phyloP scores from a whole-genome alignment of 2,113 vertebrate species.

The Amblyopsis rosae region DNA sequence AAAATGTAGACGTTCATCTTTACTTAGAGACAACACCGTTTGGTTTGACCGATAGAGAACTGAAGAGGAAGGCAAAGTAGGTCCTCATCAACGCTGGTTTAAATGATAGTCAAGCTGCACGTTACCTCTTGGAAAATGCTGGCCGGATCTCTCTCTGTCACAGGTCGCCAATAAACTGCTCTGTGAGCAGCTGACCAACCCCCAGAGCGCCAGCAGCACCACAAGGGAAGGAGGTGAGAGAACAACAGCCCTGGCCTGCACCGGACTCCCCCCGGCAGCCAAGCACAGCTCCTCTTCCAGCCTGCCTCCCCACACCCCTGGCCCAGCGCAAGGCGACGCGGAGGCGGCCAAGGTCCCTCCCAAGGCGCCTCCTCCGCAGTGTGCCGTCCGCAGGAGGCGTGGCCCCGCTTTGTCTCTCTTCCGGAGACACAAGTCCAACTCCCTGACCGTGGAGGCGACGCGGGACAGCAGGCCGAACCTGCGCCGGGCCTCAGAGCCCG shows the following conservation, averaged over 20 bases:
- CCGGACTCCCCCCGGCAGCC: neutral
- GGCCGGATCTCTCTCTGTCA: too few relatives aligned
- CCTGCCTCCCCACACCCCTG: constrained; percentile 39
- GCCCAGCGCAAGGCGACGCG: neutral
- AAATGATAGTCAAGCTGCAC: too few relatives aligned
- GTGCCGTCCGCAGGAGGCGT: constrained; percentile 55
- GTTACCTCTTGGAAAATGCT: too few relatives aligned
- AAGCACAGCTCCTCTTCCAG: constrained; percentile 8
- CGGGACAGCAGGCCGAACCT: neutral
- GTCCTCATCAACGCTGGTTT: too few relatives aligned
- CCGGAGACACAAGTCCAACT: constrained; percentile 49
- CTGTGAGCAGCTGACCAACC: constrained; percentile 15
- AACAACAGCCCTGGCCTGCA: neutral
- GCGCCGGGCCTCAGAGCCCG: constrained; percentile 62
- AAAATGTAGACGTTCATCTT: too few relatives aligned
- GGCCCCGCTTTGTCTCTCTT: constrained; percentile 53
- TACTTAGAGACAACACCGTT: too few relatives aligned
- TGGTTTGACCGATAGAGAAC: too few relatives aligned
- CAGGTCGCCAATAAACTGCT: neutral
- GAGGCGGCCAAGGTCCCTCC: constrained; percentile 5
- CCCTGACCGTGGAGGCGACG: constrained; percentile 35
- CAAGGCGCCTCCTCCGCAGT: constrained; percentile 29
- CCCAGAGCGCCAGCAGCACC: constrained; percentile 1
- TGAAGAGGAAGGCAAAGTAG: too few relatives aligned
- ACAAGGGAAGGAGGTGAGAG: constrained; percentile 18